These are phyloP conservation scores for Poecilia velifera DNA, from an alignment of 2,797 vertebrate genomes.

Conservation along the genomic window DNA sequence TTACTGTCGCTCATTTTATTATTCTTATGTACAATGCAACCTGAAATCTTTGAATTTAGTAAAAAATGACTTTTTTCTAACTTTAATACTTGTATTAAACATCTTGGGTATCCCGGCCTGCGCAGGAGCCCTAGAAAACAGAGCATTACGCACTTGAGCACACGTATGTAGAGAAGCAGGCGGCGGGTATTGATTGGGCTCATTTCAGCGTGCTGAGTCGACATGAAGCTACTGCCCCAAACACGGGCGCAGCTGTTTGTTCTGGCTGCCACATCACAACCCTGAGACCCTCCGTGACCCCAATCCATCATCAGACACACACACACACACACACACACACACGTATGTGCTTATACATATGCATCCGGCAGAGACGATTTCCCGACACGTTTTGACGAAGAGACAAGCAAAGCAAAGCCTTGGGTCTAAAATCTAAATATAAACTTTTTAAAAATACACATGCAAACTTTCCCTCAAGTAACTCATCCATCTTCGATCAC, in stretches of 20 bases:
- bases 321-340: conserved; percentile 31
- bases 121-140: conserved; percentile 6
- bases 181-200: conserved; percentile 74
- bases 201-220: conserved; percentile 75
- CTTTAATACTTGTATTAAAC: not conserved
- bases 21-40: not conserved
- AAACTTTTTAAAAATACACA: not conserved
- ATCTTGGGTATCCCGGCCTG: not conserved
- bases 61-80: not conserved
- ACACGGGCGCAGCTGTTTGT: conserved; percentile 80
- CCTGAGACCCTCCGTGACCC: conserved; percentile 74
- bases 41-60: not conserved
- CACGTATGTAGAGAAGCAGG: conserved; percentile 37
- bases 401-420: conserved; percentile 7
- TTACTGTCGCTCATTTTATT: not conserved
- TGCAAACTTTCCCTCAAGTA: conserved; percentile 2
- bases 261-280: conserved; percentile 76
- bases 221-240: conserved; percentile 75
- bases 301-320: conserved; percentile 76
- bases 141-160: conserved; percentile 20
- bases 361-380: conserved; percentile 14
- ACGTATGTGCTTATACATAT: conserved; percentile 11
- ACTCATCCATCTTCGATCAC: conserved; percentile 47
- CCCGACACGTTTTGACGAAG: conserved; percentile 33
- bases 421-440: not conserved